Conservation (phyloP, 2,113 vertebrate genomes). For the Anser cygnoides region DNA sequence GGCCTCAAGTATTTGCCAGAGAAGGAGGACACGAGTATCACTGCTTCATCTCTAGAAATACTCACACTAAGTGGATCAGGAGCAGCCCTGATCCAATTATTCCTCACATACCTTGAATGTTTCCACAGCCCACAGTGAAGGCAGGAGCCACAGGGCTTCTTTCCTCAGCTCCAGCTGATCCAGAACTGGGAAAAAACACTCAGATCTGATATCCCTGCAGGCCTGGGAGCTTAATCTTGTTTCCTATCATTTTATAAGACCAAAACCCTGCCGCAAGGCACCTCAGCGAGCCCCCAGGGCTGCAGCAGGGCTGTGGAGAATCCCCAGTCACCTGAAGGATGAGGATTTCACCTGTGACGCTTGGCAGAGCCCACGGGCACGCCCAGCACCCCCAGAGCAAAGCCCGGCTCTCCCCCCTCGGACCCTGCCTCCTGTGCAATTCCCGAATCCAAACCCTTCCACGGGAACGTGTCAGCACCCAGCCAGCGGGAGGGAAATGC, state of each 20-base stretch:
- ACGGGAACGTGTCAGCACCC: neutral
- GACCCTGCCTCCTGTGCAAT: constrained; percentile 21
- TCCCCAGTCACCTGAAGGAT: neutral
- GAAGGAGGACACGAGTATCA: accelerated
- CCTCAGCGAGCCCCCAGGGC: neutral
- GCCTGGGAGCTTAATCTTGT: neutral
- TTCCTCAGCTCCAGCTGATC: neutral
- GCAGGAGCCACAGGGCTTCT: neutral
- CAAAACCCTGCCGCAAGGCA: neutral
- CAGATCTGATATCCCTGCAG: neutral
- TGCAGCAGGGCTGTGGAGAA: accelerated
- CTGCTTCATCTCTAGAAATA: neutral
- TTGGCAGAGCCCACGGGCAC: neutral
- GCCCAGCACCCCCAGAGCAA: neutral
- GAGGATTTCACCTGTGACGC: neutral
- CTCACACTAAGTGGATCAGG: neutral
- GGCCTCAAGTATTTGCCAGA: neutral
- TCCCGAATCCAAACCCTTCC: constrained; percentile 14
- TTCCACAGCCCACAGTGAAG: neutral
- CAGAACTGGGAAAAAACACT: neutral
- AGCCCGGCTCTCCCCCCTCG: neutral
- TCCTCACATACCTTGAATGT: neutral
- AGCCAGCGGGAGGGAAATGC: constrained; percentile 45
- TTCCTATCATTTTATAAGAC: neutral
- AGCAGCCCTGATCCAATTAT: neutral